Conservation (phyloP, 1,140 invertebrate species). For the Melitaea cinxia region DNA sequence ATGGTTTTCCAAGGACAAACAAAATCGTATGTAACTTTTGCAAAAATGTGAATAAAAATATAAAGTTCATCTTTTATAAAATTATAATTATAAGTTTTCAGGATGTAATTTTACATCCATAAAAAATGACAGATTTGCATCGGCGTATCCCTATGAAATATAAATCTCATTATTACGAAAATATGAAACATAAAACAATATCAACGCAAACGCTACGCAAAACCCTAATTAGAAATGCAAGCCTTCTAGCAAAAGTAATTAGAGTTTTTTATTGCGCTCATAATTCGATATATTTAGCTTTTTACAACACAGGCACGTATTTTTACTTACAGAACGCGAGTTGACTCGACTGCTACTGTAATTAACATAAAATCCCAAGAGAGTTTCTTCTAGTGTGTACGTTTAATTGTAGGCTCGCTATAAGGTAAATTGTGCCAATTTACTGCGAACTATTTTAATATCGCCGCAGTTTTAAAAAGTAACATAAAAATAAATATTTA, state of each 20-base stretch:
- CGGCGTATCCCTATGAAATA: no score
- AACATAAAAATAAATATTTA: constrained; percentile 9
- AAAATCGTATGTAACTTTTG: no score
- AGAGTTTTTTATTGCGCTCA: constrained; percentile 9
- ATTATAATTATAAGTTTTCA: no score
- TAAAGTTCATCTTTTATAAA: no score
- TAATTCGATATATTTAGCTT: constrained; percentile 11
- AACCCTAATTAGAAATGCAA: constrained; percentile 6
- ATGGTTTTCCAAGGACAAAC: no score
- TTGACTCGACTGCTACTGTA: constrained; percentile 2
- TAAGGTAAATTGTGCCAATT: constrained; percentile 25
- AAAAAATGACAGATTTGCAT: no score
- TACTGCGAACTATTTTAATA: constrained; percentile 18
- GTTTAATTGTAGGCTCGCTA: constrained; percentile 20
- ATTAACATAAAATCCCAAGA: constrained; percentile 28
- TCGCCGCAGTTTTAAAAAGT: constrained; percentile 1
- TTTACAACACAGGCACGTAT: constrained; percentile 1
- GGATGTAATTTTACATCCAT: no score
- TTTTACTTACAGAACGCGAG: constrained; percentile 6
- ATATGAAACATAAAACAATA: background rate
- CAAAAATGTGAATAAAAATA: no score
- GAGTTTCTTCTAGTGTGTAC: constrained; percentile 6
- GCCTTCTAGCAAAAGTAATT: constrained; percentile 12
- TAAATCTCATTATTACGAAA: constrained; percentile 1
- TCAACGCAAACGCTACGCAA: background rate